Percentiles rank a stretch among this genome's conserved stretches.
Evolutionary conservation across 2,888 invertebrate species (phyloP).

Genomic region (Apotomis capreana): DNA sequence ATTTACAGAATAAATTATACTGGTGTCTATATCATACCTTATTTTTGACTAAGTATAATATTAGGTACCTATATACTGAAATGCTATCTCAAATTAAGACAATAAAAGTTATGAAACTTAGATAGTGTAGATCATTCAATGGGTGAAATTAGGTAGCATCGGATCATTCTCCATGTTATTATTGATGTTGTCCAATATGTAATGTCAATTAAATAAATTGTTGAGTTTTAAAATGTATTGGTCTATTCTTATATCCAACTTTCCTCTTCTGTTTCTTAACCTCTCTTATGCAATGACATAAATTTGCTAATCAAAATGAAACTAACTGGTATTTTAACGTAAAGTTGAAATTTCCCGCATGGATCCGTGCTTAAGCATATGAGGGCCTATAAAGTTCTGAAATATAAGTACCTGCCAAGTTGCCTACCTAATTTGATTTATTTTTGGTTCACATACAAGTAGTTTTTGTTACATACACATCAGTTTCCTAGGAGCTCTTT

Average conservation of each 20-base stretch:
- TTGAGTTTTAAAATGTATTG: conserved; percentile 50
- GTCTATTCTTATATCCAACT: not conserved
- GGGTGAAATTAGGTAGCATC: conserved; percentile 43
- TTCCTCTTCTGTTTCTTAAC: too few species aligned
- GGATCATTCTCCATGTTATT: conserved; percentile 50
- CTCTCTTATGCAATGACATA: too few species aligned
- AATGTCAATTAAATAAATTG: conserved; percentile 71
- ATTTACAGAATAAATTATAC: conserved; percentile 17
- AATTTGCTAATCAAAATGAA: too few species aligned
- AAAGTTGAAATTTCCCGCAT: too few species aligned
- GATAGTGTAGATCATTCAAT: conserved; percentile 36
- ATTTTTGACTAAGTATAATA: conserved; percentile 44
- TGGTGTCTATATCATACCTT: conserved; percentile 22
- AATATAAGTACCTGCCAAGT: not conserved
- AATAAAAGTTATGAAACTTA: conserved; percentile 58
- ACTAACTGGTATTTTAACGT: too few species aligned
- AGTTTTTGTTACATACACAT: too few species aligned
- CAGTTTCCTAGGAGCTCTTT: too few species aligned
- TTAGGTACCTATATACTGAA: conserved; percentile 34
- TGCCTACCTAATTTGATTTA: too few species aligned
- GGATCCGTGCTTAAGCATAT: too few species aligned
- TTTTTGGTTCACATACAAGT: too few species aligned
- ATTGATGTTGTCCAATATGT: conserved; percentile 63
- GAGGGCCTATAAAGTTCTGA: too few species aligned
- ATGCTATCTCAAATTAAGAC: conserved; percentile 59